Base-by-base conservation (phyloP, 2,888 invertebrate species). In the Catocala sponsa region DNA sequence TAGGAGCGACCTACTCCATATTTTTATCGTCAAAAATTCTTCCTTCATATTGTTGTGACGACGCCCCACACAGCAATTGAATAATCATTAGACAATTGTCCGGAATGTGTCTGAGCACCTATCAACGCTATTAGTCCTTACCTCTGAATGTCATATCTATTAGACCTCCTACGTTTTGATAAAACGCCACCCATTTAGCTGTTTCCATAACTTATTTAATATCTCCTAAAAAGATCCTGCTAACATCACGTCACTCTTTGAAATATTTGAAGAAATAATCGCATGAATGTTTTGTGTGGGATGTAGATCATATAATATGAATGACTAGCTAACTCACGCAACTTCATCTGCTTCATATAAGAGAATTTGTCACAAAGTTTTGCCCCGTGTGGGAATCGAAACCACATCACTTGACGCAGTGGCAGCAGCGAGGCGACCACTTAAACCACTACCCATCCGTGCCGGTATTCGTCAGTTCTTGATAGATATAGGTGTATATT, bases 71-170 rank as follows among this genome's bases (percentile, higher is more conserved):
- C 51, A 33, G 43, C 72, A 79, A 76, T 79, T 74, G 63, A 35
- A 12, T 6, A 60, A 10, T 59, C 59, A 77, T 77, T 77, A 68
- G 63, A 73, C 65, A 70, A 76, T 79, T 74, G 79, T 62, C 65
- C 11, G 55, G 62, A 66, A 69, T 65, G 64, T 46, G 57, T 50
- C 10, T 38, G 13, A 49, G 70, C 73, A 72, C 68, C 67, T 68
- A 76, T 59, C 46, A 38, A 47, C 49, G 38, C 42, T 43, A 63
- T 63, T 64, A 63, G 38, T 42, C 12, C 32, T 57, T 48, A 61
- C 13, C 35, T 49, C 42, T 59, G 61, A 77, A 76, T 72, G 70
- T 70, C 74, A 74, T 60, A 69, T 72, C 46, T 32, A 48, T 62
- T 56, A 44, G 46, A 5, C 15, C 6, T 42, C 51, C 52, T 59